Base-by-base conservation (phyloP, 2,113 vertebrate species). In the Poecile atricapillus region DNA sequence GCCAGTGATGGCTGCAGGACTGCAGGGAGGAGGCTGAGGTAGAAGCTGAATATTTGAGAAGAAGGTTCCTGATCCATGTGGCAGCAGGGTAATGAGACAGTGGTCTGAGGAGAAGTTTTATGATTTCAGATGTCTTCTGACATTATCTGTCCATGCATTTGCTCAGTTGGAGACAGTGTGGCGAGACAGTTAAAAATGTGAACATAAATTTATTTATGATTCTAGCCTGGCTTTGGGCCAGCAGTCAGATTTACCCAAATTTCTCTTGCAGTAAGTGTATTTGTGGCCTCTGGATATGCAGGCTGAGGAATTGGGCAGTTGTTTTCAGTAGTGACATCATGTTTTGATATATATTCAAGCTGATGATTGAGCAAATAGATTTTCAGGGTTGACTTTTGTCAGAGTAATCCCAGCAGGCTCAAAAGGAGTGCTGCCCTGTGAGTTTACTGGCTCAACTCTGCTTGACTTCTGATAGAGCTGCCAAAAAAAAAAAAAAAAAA, bases 401-500 rank as follows among this genome's bases (percentile, higher is more conserved):
- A 9, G 44, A 56, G 37, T 95, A 88, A 88, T 96, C 85, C 86
- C 41, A 63, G 79, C 71, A 77, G 75, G 75, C 79, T 90, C 58
- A 77, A 77, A 82, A 67, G 90, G 63, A 93, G 58, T 87, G 88
- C 82, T 94, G 90, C 30, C 82, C 87, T 90, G 65, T 56, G 71
- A 56, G 71, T 76, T 94, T 19, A 23, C 59, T 74, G 92, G 79
- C 88, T 95, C 60, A 76, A 88, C 10, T 9, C 37, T 83, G 10
- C 8, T 59, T 76, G 83, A 49, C 73, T 87, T 80, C 75, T 88
- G 52, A 68, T 76, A 55, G 71, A 92, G 50, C 30, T 77, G 63
- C 1, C 64, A 55, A 52, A 44, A 41, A 35, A 63, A 9, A 31
- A 30, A 22, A 44, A 39, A 70, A n/a, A 10, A 74, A 22, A 31